Evolutionary conservation across 2,797 vertebrate species (phyloP).

Genomic region (Spondyliosoma cantharus): DNA sequence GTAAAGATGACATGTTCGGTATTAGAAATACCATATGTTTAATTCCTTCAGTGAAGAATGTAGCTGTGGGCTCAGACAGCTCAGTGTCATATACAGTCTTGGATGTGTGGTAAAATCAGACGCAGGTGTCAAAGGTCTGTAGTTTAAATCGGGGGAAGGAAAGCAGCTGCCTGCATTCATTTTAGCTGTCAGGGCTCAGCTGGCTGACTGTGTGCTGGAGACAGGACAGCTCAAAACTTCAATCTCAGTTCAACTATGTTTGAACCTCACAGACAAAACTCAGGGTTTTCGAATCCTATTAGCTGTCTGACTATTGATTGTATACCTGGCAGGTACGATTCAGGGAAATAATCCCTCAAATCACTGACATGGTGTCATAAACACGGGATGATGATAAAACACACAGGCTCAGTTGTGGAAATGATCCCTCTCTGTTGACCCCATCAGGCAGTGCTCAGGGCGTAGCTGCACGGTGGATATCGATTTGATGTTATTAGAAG

Average conservation of each 20-base stretch:
- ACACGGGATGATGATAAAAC: neutral
- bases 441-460: neutral
- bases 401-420: neutral
- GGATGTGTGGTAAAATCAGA: slow-evolving; percentile 44
- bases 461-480: neutral
- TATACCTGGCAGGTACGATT: neutral
- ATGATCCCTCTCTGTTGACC: neutral
- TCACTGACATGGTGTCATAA: too few species aligned
- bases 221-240: neutral
- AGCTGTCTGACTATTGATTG: neutral
- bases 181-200: slow-evolving; percentile 57
- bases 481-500: neutral
- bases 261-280: neutral
- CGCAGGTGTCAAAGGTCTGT: slow-evolving; percentile 53
- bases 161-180: slow-evolving; percentile 59
- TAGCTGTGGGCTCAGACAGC: slow-evolving; percentile 1
- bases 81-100: slow-evolving; percentile 17
- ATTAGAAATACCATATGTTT: neutral
- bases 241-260: neutral
- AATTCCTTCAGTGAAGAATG: neutral
- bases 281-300: neutral
- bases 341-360: neutral
- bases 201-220: neutral
- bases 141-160: slow-evolving; percentile 61
- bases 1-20: neutral